Percentiles rank a stretch among this genome's conserved stretches.
phyloP scores from a whole-genome alignment of 2,113 vertebrate genomes.

The Salvelinus sp. region DNA sequence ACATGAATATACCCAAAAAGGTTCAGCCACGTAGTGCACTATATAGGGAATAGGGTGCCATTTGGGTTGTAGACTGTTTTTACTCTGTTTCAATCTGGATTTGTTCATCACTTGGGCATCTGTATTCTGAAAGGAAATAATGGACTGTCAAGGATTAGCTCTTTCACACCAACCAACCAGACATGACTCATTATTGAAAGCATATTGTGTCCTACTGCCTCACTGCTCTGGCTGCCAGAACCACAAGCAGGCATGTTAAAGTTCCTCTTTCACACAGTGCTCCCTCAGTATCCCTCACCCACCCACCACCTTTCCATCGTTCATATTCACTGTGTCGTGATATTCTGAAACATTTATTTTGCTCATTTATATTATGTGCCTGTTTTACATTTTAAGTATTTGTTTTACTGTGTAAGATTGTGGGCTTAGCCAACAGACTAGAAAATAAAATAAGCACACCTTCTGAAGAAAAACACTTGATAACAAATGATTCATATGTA shows the following conservation, averaged over 20 bases:
- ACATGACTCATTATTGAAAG: background rate
- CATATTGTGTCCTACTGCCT: slow-evolving; percentile 4
- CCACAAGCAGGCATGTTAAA: too few relatives aligned
- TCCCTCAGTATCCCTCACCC: too few relatives aligned
- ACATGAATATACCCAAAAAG: background rate
- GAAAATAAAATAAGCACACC: background rate
- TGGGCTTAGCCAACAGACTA: background rate
- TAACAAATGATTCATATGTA: too few relatives aligned
- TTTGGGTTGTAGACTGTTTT: background rate
- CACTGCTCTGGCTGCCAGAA: slow-evolving; percentile 22
- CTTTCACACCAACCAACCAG: background rate
- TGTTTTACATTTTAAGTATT: slow-evolving; percentile 30
- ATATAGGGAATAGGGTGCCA: too few relatives aligned
- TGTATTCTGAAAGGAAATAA: background rate
- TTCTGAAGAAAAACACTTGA: background rate
- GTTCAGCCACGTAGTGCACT: too few relatives aligned
- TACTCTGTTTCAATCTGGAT: background rate
- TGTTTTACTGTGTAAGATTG: slow-evolving; percentile 22
- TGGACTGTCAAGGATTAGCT: background rate
- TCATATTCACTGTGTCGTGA: slow-evolving; percentile 3
- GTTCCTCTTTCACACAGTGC: background rate
- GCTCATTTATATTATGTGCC: background rate
- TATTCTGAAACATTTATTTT: slow-evolving; percentile 2
- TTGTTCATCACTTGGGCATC: background rate
- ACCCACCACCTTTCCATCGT: background rate